Evolutionary conservation across 92 coral and sea anemone genomes (phyloP).

Genomic region (Diadumene lineata): DNA sequence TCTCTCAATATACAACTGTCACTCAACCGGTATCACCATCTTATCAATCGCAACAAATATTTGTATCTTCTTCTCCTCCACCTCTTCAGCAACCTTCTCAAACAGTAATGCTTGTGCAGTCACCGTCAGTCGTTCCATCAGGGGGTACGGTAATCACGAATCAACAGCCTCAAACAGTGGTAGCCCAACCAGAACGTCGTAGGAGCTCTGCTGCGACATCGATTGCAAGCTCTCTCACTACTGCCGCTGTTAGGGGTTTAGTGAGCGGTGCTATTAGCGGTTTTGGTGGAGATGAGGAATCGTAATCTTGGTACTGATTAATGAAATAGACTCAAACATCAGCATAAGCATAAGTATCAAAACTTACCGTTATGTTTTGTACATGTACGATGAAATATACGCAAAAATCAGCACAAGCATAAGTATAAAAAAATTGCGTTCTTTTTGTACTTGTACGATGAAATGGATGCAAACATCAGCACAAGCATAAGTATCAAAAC

Average conservation of each 20-base stretch:
- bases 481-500: too few relatives aligned
- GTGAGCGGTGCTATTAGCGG: too few relatives aligned
- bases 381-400: too few relatives aligned
- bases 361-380: too few relatives aligned
- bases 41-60: not conserved
- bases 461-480: too few relatives aligned
- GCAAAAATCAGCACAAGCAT: too few relatives aligned
- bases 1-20: not conserved
- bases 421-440: too few relatives aligned
- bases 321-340: too few relatives aligned
- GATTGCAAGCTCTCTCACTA: not conserved
- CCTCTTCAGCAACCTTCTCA: not conserved
- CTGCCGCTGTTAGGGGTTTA: not conserved
- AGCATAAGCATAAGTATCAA: too few relatives aligned
- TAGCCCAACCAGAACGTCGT: not conserved
- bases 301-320: too few relatives aligned
- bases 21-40: not conserved
- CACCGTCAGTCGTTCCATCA: not conserved
- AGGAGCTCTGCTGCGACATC: not conserved
- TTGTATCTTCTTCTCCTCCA: not conserved
- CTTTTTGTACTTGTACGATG: too few relatives aligned
- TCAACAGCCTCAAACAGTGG: not conserved
- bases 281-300: not conserved
- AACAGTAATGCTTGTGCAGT: not conserved
- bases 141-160: not conserved